Evolutionary conservation across 2,113 vertebrate species (phyloP).

Genomic region (Dasyornis broadbenti): DNA sequence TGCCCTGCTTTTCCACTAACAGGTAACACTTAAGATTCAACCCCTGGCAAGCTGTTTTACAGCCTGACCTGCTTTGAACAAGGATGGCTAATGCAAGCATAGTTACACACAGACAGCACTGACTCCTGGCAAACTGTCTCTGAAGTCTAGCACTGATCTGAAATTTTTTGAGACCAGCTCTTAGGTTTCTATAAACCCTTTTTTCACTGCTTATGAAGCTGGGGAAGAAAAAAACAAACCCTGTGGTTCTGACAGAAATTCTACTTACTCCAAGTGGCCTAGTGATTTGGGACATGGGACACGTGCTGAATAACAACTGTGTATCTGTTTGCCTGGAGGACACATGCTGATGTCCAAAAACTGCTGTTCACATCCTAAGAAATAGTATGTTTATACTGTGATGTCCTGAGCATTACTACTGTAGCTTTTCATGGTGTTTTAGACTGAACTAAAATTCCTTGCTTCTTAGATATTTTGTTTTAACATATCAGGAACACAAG

Average conservation of each 20-base stretch:
- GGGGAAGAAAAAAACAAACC: not conserved
- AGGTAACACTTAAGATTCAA: not conserved
- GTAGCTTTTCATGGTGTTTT: not conserved
- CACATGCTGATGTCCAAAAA: not conserved
- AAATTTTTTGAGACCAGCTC: not conserved
- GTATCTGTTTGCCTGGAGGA: rapidly evolving
- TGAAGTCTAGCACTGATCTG: not conserved
- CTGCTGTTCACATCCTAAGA: not conserved
- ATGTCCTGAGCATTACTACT: not conserved
- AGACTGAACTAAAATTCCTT: not conserved
- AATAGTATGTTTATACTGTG: not conserved
- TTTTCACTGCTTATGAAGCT: not conserved
- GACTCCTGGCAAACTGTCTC: not conserved
- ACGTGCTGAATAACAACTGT: too few species aligned
- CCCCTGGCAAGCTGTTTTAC: not conserved
- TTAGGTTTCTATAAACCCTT: not conserved
- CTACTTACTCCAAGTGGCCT: not conserved
- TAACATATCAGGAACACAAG: not conserved
- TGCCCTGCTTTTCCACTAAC: not conserved
- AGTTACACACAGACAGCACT: not conserved
- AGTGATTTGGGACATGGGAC: not conserved
- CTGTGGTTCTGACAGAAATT: not conserved
- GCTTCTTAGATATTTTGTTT: not conserved
- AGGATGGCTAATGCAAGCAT: not conserved
- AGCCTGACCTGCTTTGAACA: not conserved